phyloP scores from a whole-genome alignment of 2,797 vertebrate species.

The Pipistrellus nathusii region DNA sequence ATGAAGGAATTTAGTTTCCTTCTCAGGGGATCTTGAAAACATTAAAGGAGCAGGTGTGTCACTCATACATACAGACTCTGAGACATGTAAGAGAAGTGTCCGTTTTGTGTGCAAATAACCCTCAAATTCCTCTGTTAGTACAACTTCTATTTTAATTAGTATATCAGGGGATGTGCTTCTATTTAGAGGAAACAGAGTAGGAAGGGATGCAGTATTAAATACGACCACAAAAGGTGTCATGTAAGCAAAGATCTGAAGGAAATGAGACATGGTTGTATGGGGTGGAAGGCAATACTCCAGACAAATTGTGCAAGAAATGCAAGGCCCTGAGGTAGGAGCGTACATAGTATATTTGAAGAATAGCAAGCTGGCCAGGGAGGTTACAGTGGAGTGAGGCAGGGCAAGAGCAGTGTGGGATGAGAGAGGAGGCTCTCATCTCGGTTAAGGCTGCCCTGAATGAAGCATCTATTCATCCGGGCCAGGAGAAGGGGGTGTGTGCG shows the following conservation, averaged over 20 bases:
- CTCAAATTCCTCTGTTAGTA: not conserved
- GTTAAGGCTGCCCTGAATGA: not conserved
- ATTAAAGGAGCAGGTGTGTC: slow-evolving; percentile 39
- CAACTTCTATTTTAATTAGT: not conserved
- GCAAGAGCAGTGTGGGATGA: not conserved
- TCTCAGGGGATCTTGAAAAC: slow-evolving; percentile 35
- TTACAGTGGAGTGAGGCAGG: not conserved
- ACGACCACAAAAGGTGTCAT: not conserved
- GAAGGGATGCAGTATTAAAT: not conserved
- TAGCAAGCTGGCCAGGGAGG: not conserved
- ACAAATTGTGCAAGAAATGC: not conserved
- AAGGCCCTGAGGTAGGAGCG: not conserved
- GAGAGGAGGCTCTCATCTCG: not conserved
- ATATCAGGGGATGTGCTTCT: not conserved
- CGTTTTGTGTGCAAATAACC: not conserved
- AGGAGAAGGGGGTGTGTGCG: not conserved
- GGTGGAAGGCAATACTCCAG: no score
- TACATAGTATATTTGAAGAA: rapidly evolving
- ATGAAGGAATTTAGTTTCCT: slow-evolving; percentile 56
- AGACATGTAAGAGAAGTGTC: not conserved
- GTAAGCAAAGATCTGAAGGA: not conserved
- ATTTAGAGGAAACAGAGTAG: not conserved
- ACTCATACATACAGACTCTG: not conserved
- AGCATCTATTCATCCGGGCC: not conserved
- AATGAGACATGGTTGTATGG: not conserved